Conservation (phyloP, 2,113 vertebrate species). For the Dendropsophus ebraccatus region DNA sequence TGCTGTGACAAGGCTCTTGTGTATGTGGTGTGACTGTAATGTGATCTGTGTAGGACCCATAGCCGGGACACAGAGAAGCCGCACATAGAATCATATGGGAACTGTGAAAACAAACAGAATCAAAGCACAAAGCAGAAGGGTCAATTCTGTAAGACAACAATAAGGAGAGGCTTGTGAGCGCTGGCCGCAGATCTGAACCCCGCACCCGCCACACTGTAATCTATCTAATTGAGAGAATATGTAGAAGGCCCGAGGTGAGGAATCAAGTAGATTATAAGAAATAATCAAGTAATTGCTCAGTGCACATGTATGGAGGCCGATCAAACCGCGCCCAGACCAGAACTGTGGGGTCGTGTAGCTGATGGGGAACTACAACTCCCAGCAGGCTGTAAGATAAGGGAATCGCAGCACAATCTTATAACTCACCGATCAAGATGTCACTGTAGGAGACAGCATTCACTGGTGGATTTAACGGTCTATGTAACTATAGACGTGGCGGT, state of each 20-base stretch:
- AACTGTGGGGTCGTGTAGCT: not conserved
- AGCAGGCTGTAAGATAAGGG: too few species aligned
- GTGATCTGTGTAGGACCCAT: not conserved
- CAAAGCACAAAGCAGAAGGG: not conserved
- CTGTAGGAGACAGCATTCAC: too few species aligned
- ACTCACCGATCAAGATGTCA: too few species aligned
- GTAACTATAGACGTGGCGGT: too few species aligned
- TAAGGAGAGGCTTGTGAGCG: not conserved
- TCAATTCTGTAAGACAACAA: not conserved
- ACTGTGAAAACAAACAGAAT: conserved; percentile 7
- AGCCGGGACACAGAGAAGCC: not conserved
- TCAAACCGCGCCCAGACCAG: not conserved
- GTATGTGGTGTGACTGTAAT: not conserved
- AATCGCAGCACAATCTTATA: too few species aligned
- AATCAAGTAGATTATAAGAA: not conserved
- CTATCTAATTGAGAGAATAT: conserved; percentile 7
- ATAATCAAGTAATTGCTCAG: not conserved
- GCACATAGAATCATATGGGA: not conserved
- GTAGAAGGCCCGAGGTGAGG: not conserved
- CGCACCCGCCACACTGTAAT: not conserved
- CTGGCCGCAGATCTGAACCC: not conserved
- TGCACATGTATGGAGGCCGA: not conserved
- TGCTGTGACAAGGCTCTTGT: not conserved
- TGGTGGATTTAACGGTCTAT: too few species aligned
- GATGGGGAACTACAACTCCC: too few species aligned